Evolutionary conservation across 1,140 invertebrate species (phyloP).

Genomic region (Drosophila baimaii): DNA sequence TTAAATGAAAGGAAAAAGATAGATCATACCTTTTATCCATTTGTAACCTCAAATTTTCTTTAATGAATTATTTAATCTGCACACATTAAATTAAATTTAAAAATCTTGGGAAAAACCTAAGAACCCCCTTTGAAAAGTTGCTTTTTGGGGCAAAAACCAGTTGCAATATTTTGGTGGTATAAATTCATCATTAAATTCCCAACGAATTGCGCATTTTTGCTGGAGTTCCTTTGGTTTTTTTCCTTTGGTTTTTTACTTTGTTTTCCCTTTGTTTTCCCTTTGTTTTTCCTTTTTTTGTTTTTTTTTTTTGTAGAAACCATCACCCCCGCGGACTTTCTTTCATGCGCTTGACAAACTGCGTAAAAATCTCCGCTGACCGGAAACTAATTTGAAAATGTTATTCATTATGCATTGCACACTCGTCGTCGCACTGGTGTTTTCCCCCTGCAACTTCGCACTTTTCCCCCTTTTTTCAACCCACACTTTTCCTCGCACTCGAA

Average conservation of each 20-base stretch:
- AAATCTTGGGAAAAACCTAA: background rate
- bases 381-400: slow-evolving; percentile 83
- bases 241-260: slow-evolving; percentile 10
- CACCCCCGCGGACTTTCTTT: slow-evolving; percentile 27
- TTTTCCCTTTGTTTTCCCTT: slow-evolving; percentile 23
- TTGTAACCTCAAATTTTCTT: too few species aligned
- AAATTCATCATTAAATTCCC: slow-evolving; percentile 18
- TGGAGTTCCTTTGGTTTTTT: background rate
- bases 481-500: slow-evolving; percentile 17
- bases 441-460: slow-evolving; percentile 1
- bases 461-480: too few species aligned
- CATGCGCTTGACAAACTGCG: slow-evolving; percentile 68
- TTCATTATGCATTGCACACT: slow-evolving; percentile 74
- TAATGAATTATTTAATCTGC: too few species aligned
- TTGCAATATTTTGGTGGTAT: slow-evolving; percentile 11
- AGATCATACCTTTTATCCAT: too few species aligned
- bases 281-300: slow-evolving; percentile 20
- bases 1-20: too few species aligned
- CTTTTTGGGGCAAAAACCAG: background rate
- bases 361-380: slow-evolving; percentile 80
- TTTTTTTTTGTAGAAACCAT: too few species aligned
- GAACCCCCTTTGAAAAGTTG: background rate
- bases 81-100: background rate
- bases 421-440: slow-evolving; percentile 11
- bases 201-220: slow-evolving; percentile 6